Base-by-base conservation (phyloP, 1,140 invertebrate genomes). In the Nomia melanderi region DNA sequence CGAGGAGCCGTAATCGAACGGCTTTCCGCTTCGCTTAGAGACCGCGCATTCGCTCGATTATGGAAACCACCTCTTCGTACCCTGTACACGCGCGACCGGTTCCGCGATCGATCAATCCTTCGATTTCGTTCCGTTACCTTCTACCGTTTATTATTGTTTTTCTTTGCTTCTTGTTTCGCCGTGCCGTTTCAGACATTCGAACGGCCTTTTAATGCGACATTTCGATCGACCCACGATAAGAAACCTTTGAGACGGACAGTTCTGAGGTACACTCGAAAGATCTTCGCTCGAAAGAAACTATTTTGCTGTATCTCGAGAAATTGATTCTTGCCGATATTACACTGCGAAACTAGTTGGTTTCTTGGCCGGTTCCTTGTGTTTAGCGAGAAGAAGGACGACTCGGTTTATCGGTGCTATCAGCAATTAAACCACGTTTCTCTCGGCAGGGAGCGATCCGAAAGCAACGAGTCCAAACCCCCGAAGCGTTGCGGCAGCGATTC, bases 381-480 rank as follows among this genome's bases (percentile, higher is more conserved):
- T 20, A 9, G n/a, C 39, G 12, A 44, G 29, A 20, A 23, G 75
- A 12, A 64, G 31, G n/a, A n/a, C 62, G 44, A 39, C 39, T 36
- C 57, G 20, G 20, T 76, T 81, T 83, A 88, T 88, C 87, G 71
- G 50, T 78, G 67, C 82, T 85, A 83, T 89, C 87, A 79, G 84
- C 81, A 88, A 89, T 88, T 87, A 88, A 86, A 78, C 82, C 85
- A 69, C 64, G 70, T 84, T 84, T 85, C 62, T 62, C 77, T 39
- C 59, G 74, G 29, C 54, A 36, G 25, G 25, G 27, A 74, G 65
- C 69, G 81, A 83, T 83, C 67, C 29, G 66, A 54, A 63, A 62
- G 67, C 53, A 70, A 60, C 47, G 65, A n/a, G n/a, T n/a, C 53
- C 71, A 59, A 60, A 71, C 62, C 72, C 39, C n/a, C 39, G 44